Evolutionary conservation across 2,888 invertebrate genomes (phyloP).

Genomic region (Clunio marinus): DNA sequence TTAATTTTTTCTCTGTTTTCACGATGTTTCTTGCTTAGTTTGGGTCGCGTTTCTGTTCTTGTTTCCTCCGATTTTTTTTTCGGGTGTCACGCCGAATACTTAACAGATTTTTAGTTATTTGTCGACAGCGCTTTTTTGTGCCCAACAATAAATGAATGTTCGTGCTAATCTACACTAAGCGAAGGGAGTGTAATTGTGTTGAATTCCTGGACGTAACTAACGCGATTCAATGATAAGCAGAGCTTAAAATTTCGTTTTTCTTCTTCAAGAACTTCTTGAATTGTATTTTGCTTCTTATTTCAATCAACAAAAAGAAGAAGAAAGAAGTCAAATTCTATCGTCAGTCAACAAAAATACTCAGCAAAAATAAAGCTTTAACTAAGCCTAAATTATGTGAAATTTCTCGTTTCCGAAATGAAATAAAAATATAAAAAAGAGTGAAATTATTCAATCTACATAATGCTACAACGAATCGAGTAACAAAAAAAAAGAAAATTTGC

Average conservation of each 20-base stretch:
- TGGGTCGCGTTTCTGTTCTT: not conserved
- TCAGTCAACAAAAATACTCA: not conserved
- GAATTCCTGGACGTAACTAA: too few species aligned
- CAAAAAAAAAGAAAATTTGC: conserved; percentile 5
- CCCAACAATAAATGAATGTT: not conserved
- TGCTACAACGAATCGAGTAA: not conserved
- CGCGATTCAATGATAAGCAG: too few species aligned
- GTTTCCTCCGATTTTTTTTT: not conserved
- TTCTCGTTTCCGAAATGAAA: not conserved
- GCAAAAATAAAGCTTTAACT: too few species aligned
- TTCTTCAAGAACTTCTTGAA: too few species aligned
- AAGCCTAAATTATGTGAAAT: conserved; percentile 31
- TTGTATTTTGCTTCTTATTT: too few species aligned
- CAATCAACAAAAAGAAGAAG: too few species aligned
- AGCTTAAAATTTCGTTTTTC: too few species aligned
- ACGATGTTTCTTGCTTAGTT: not conserved
- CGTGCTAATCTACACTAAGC: not conserved
- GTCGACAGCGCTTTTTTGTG: not conserved
- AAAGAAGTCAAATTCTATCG: not conserved
- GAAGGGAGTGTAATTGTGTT: not conserved
- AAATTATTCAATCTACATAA: conserved; percentile 25
- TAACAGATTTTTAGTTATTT: not conserved
- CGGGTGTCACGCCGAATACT: not conserved
- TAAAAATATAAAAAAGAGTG: not conserved
- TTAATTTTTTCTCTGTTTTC: not conserved